phyloP scores from a whole-genome alignment of 2,113 vertebrate genomes.

The Gambusia holbrooki region DNA sequence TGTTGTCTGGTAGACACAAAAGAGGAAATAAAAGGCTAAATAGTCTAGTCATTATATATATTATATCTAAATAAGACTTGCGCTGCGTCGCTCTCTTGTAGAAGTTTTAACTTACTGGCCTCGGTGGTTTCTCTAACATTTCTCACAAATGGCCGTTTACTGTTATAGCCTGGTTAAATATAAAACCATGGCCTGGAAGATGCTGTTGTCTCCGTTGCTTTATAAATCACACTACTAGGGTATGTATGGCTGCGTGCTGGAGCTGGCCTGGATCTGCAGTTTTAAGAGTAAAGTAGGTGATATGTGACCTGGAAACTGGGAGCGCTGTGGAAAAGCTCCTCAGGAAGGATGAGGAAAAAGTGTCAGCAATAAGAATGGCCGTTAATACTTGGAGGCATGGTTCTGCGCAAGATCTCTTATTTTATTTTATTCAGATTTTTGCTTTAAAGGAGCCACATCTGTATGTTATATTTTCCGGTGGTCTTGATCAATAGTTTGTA shows the following conservation, averaged over 20 bases:
- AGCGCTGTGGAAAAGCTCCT: conserved; percentile 52
- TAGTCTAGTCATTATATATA: conserved; percentile 29
- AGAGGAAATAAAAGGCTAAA: conserved; percentile 24
- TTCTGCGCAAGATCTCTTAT: background rate
- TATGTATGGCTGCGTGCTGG: conserved; percentile 17
- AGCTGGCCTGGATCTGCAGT: conserved; percentile 58
- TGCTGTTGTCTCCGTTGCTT: background rate
- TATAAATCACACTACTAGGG: background rate
- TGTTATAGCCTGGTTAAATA: background rate
- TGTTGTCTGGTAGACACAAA: background rate
- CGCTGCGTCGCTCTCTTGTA: conserved; percentile 7
- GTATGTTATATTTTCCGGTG: background rate
- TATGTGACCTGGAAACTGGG: conserved; percentile 64
- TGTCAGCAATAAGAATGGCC: background rate
- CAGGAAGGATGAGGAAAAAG: conserved; percentile 31
- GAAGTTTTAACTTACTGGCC: conserved; percentile 3
- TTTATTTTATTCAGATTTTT: too few species aligned
- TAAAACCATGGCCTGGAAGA: background rate
- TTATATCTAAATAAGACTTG: background rate
- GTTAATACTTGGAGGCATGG: background rate
- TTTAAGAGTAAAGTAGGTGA: conserved; percentile 63
- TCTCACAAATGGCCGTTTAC: background rate
- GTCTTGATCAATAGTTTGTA: background rate
- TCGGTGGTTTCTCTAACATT: conserved; percentile 7
- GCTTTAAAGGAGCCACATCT: background rate